phyloP scores from a whole-genome alignment of 2,888 invertebrate genomes.

The Pterostichus madidus region DNA sequence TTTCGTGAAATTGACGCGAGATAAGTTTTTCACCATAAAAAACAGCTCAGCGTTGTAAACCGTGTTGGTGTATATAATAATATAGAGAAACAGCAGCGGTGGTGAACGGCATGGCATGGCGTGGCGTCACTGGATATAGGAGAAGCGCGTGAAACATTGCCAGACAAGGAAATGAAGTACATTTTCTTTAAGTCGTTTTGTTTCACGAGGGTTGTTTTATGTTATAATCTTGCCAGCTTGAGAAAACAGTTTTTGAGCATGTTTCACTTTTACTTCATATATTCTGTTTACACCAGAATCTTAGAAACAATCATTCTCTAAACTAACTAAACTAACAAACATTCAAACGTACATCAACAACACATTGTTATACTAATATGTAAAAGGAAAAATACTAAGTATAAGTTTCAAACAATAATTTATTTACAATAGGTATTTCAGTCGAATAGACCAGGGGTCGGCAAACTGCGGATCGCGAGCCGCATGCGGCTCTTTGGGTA shows the following conservation, averaged over 20 bases:
- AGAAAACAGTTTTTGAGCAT: slow-evolving; percentile 54
- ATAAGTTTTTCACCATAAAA: slow-evolving; percentile 63
- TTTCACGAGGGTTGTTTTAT: slow-evolving; percentile 67
- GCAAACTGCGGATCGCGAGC: no score
- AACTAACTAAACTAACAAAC: slow-evolving; percentile 7
- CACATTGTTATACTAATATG: no score
- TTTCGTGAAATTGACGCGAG: slow-evolving; percentile 54
- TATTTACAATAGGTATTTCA: no score
- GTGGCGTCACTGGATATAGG: slow-evolving; percentile 55
- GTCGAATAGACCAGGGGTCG: no score
- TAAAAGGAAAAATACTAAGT: no score
- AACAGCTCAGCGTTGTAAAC: slow-evolving; percentile 56
- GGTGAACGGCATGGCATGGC: slow-evolving; percentile 9
- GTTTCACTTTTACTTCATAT: slow-evolving; percentile 64
- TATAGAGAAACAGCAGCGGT: slow-evolving; percentile 51
- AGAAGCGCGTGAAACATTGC: slow-evolving; percentile 64
- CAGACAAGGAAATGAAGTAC: slow-evolving; percentile 66
- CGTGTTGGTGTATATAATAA: slow-evolving; percentile 59
- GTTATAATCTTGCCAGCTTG: slow-evolving; percentile 68
- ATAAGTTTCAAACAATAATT: no score
- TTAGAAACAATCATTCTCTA: slow-evolving; percentile 50
- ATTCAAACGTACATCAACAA: not conserved
- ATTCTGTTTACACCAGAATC: slow-evolving; percentile 58
- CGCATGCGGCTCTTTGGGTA: no score
- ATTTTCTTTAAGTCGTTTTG: slow-evolving; percentile 66